These are phyloP conservation scores for Thalpophila matura DNA, from an alignment of 2,888 invertebrate species.

Conservation along the genomic window DNA sequence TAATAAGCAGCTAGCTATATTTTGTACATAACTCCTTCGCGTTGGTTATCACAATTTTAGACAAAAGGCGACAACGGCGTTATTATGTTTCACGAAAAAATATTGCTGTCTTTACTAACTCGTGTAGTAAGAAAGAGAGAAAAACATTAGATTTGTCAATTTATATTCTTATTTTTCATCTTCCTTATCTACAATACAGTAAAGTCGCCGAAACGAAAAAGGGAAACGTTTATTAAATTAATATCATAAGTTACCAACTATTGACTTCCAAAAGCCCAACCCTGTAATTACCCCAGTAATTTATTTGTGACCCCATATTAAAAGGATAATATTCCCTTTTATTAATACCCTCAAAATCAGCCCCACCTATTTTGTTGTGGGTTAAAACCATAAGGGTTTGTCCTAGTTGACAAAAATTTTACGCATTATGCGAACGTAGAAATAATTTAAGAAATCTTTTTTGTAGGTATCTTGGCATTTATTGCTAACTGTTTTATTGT, in stretches of 20 bases:
- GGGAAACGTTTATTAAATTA: slow-evolving; percentile 14
- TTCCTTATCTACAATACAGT: not conserved
- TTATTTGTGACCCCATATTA: slow-evolving; percentile 40
- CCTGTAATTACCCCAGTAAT: slow-evolving; percentile 40
- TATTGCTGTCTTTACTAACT: not conserved
- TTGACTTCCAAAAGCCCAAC: slow-evolving; percentile 36
- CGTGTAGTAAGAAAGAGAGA: not conserved
- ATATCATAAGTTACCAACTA: slow-evolving; percentile 44
- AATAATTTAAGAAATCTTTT: no score
- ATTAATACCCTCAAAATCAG: slow-evolving; percentile 37
- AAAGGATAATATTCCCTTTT: slow-evolving; percentile 36
- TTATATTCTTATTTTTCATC: no score
- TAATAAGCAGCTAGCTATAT: not conserved
- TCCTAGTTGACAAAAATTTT: not conserved
- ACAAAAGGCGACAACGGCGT: not conserved
- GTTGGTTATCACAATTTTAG: slow-evolving; percentile 6
- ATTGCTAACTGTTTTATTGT: no score
- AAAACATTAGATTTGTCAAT: not conserved
- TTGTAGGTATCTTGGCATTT: no score
- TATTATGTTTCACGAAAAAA: not conserved
- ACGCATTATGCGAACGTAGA: not conserved
- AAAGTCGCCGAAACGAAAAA: slow-evolving; percentile 12
- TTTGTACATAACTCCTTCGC: not conserved
- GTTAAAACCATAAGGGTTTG: slow-evolving; percentile 3
- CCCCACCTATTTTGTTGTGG: slow-evolving; percentile 14